A percentile compares a stretch with the other conserved stretches of the same genome.
Conservation (phyloP, 1,140 invertebrate species). For the Polypedilum pembai region DNA sequence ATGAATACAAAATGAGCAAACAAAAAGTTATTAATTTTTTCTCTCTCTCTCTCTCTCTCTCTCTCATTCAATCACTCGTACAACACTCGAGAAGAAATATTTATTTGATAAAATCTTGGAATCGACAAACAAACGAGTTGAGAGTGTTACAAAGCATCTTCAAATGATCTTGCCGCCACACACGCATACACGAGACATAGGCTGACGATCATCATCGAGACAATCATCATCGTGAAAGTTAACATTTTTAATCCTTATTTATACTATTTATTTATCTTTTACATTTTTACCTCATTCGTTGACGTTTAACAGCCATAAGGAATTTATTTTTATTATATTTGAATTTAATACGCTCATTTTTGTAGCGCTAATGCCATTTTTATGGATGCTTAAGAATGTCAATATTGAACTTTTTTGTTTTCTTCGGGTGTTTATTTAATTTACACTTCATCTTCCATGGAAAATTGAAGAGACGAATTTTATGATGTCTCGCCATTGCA, state of each 20-base stretch:
- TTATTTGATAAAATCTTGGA: slow-evolving; percentile 16
- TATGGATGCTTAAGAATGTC: slow-evolving; percentile 23
- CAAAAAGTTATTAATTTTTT: slow-evolving; percentile 27
- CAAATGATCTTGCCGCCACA: neutral
- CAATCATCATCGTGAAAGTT: slow-evolving; percentile 17
- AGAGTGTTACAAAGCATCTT: neutral
- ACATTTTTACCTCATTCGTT: neutral
- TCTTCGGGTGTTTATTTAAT: slow-evolving; percentile 25
- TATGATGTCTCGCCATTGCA: neutral
- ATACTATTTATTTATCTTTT: slow-evolving; percentile 23
- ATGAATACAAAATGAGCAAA: slow-evolving; percentile 28
- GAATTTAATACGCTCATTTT: slow-evolving; percentile 25
- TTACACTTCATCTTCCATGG: slow-evolving; percentile 20
- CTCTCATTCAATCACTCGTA: neutral
- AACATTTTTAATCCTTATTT: slow-evolving; percentile 26
- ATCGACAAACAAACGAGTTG: neutral
- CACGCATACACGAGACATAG: neutral
- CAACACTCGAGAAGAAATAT: neutral
- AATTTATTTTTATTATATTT: neutral
- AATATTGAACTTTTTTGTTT: slow-evolving; percentile 20
- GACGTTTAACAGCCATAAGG: neutral
- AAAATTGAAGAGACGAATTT: neutral
- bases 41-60: neutral
- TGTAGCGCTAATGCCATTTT: slow-evolving; percentile 18
- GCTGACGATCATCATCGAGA: neutral